Percentiles rank a stretch among this genome's conserved stretches.
phyloP scores from a whole-genome alignment of 2,797 vertebrate genomes.

The Myripristis jacobus region DNA sequence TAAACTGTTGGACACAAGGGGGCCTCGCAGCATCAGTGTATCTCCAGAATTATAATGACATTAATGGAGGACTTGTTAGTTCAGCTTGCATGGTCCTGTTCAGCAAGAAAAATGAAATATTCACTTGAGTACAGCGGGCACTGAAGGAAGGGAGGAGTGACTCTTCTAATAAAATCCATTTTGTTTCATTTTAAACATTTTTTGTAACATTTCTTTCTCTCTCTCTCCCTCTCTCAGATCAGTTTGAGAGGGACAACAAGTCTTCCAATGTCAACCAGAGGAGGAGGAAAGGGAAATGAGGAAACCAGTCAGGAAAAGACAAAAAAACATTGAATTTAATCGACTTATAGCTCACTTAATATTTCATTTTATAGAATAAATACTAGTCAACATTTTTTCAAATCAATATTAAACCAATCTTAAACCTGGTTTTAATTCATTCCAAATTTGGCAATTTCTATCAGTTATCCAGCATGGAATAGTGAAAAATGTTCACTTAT shows the following conservation, averaged over 20 bases:
- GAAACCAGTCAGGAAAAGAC: constrained; percentile 52
- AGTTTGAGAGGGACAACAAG: constrained; percentile 58
- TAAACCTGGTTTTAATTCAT: constrained; percentile 3
- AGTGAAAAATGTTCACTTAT: constrained; percentile 63
- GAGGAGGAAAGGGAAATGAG: constrained; percentile 43
- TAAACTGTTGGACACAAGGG: too few species aligned
- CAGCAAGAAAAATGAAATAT: neutral
- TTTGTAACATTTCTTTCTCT: constrained; percentile 60
- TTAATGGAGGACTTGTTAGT: neutral
- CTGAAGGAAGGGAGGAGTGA: constrained; percentile 1
- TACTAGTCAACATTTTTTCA: constrained; percentile 41
- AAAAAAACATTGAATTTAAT: constrained; percentile 56
- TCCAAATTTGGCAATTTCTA: constrained; percentile 21
- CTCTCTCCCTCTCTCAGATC: constrained; percentile 48
- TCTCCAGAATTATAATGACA: neutral
- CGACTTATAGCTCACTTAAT: constrained; percentile 53
- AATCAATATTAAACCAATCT: constrained; percentile 40
- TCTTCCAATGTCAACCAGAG: constrained; percentile 65
- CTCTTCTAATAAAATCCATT: constrained; percentile 58
- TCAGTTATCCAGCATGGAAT: constrained; percentile 57
- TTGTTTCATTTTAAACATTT: constrained; percentile 70
- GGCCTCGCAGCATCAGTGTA: too few species aligned
- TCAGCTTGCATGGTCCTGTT: neutral
- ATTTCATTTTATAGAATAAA: constrained; percentile 64
- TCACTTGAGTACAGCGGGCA: neutral